Evolutionary conservation across 2,113 vertebrate genomes (phyloP), one percentile per base, ranked within the genome.

Genomic region (Dipodomys stephensi): DNA sequence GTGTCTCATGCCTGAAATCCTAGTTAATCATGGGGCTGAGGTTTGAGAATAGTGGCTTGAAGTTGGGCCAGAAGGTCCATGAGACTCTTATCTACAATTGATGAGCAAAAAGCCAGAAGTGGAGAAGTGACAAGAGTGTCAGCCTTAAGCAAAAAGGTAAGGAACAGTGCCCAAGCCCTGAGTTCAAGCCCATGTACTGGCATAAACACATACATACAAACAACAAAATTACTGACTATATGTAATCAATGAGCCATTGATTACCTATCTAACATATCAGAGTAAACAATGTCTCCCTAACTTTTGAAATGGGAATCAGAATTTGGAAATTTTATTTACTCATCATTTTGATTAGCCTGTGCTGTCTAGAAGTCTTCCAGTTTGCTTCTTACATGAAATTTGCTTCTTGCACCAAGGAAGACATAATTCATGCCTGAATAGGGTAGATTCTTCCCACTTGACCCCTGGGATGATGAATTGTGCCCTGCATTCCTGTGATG

Each of bases 321-420:
- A 94, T 60, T 53, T 18, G 19, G 71, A 19, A 78, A 77, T 68
- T 44, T 15, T 18, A 90, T 30, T 57, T 88, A 73, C 46, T 92
- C 86, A 84, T 65, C 62, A 73, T 72, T 74, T 76, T 95, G 68
- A 93, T 90, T 82, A 96, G 81, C 57, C 72, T 87, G n/a, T 65
- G 79, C 67, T 83, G 88, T 77, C 20, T 32, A 30, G 53, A 94
- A 89, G 30, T 82, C 93, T 97, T 89, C 79, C 82, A 60, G 2
- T 85, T 90, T 49, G 7, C 8, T 83, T 35, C 65, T 32, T 83
- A 28, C 35, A 72, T 85, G 18, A 79, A 93, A 80, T 53, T 11
- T 69, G 32, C 65, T 92, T 88, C 35, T 68, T 93, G 46, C 28
- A 85, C 15, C 11, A 74, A 25, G n/a, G 53, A 77, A 67, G 64